Evolutionary conservation across 1,140 invertebrate genomes (phyloP).

Genomic region (Drosophila aff.): DNA sequence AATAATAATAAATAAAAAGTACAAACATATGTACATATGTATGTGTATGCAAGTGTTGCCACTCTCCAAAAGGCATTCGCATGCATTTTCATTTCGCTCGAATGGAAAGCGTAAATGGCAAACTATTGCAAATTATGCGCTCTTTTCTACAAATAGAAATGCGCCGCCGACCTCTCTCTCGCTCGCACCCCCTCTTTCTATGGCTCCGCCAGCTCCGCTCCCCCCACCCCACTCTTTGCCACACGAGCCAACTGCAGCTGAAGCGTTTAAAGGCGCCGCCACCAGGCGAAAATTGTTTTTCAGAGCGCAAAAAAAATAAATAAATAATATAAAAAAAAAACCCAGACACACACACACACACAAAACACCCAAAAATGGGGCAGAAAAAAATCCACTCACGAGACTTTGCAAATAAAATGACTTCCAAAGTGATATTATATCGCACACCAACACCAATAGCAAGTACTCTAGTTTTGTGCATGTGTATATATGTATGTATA

Average conservation of each 20-base stretch:
- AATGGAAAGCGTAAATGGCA: conserved; percentile 53
- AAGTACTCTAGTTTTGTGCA: conserved; percentile 41
- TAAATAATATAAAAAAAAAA: conserved; percentile 3
- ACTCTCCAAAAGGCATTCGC: conserved; percentile 39
- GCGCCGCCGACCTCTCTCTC: background rate
- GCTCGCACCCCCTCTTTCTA: conserved; percentile 4
- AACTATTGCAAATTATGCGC: conserved; percentile 54
- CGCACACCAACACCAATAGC: conserved; percentile 32
- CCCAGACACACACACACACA: background rate
- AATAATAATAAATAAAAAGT: conserved; percentile 28
- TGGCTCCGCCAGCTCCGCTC: conserved; percentile 6
- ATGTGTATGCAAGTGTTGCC: background rate
- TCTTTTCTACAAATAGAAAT: conserved; percentile 58
- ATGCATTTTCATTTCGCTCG: conserved; percentile 37
- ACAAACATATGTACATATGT: background rate
- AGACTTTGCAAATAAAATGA: conserved; percentile 44
- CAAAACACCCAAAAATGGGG: conserved; percentile 38
- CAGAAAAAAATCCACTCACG: conserved; percentile 39
- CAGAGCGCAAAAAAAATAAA: conserved; percentile 41
- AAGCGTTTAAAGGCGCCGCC: conserved; percentile 62
- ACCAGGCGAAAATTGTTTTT: conserved; percentile 61
- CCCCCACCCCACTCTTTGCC: background rate
- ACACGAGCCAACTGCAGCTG: conserved; percentile 58
- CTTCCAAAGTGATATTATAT: conserved; percentile 46
- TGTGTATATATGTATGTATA: conserved; percentile 11